Percentiles rank a stretch among this genome's conserved stretches.
phyloP scores from a whole-genome alignment of 2,113 vertebrate genomes.

The Eudorcas thomsonii region DNA sequence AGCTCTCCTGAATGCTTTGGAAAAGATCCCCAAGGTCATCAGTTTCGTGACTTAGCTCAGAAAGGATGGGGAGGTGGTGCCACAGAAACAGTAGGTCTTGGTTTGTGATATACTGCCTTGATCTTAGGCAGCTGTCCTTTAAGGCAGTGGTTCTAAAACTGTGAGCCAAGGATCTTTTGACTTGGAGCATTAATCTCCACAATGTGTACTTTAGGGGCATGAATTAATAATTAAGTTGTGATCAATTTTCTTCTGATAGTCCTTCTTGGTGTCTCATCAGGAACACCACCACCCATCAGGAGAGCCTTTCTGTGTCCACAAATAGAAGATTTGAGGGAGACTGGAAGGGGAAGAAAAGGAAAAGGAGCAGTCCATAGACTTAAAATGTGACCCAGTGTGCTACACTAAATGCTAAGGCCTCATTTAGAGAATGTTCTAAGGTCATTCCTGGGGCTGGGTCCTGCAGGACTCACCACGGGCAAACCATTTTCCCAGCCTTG shows the following conservation, averaged over 20 bases:
- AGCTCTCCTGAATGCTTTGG: background rate
- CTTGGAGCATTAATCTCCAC: constrained; percentile 50
- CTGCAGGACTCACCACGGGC: accelerated
- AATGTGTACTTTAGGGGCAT: constrained; percentile 70
- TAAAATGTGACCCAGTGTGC: background rate
- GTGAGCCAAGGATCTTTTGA: constrained; percentile 53
- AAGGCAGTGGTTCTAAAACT: constrained; percentile 51
- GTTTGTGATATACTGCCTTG: background rate
- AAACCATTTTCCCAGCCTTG: background rate
- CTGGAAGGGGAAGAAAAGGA: background rate
- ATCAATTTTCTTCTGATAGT: constrained; percentile 70
- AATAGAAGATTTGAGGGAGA: constrained; percentile 34
- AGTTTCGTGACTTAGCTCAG: background rate
- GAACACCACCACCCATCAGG: constrained; percentile 48
- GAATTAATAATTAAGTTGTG: constrained; percentile 73
- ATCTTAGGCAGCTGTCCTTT: constrained; percentile 35
- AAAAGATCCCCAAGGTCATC: constrained; percentile 15
- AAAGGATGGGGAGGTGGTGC: background rate
- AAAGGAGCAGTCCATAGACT: background rate
- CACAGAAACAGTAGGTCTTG: background rate
- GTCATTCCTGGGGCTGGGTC: background rate
- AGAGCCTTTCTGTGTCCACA: constrained; percentile 36
- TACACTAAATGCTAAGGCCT: background rate
- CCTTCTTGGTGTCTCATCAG: constrained; percentile 59
- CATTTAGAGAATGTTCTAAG: background rate